phyloP scores from a whole-genome alignment of 2,797 vertebrate genomes.

The Melanotaenia maccullochi region DNA sequence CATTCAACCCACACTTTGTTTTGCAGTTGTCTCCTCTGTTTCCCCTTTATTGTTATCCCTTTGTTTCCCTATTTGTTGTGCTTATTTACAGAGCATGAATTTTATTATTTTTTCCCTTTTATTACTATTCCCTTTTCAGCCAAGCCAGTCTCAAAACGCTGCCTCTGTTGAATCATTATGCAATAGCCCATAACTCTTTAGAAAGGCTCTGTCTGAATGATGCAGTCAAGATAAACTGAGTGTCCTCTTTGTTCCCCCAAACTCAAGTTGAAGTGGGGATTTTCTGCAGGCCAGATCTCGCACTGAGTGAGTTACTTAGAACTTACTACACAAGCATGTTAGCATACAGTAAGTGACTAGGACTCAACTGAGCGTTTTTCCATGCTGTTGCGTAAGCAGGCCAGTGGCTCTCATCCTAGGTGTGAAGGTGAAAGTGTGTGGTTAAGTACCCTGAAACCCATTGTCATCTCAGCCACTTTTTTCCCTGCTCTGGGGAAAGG shows the following conservation, averaged over 20 bases:
- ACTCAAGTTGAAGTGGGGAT: constrained; percentile 32
- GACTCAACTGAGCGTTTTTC: constrained; percentile 1
- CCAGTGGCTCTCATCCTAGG: constrained; percentile 28
- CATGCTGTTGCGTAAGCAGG: constrained; percentile 50
- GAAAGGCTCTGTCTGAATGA: constrained; percentile 52
- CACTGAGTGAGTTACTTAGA: constrained; percentile 53
- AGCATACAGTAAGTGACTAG: constrained; percentile 4
- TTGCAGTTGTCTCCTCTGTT: constrained; percentile 52
- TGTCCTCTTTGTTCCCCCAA: constrained; percentile 57
- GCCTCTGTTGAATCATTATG: constrained; percentile 65
- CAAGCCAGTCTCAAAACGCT: constrained; percentile 43
- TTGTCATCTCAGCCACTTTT: constrained; percentile 1
- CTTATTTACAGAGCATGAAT: constrained; percentile 70
- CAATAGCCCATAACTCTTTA: constrained; percentile 63
- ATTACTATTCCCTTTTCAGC: constrained; percentile 40
- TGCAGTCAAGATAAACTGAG: constrained; percentile 68
- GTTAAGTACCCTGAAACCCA: neutral
- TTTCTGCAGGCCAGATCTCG: constrained; percentile 47
- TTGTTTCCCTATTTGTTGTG: constrained; percentile 74
- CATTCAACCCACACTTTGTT: constrained; percentile 76
- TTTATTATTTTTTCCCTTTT: constrained; percentile 57
- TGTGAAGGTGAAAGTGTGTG: constrained; percentile 48
- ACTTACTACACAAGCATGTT: constrained; percentile 1
- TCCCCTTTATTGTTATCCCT: constrained; percentile 41
- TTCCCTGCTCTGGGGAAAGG: constrained; percentile 5